Percentiles rank a stretch among this genome's conserved stretches.
These are phyloP conservation scores for Agriopis marginaria DNA, from an alignment of 2,888 invertebrate genomes.

Conservation along the genomic window DNA sequence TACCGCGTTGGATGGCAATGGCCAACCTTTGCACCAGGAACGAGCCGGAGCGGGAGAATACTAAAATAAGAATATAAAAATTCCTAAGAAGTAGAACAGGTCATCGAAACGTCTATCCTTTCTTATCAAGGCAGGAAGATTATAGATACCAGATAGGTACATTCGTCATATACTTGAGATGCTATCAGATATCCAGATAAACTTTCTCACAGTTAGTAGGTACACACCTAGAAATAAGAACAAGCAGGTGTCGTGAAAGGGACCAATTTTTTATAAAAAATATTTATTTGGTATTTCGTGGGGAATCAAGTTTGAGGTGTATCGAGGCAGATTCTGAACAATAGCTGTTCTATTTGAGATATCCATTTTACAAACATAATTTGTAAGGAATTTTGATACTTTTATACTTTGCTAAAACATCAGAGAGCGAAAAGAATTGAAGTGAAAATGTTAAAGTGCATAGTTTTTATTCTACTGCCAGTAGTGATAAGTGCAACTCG, in stretches of 20 bases:
- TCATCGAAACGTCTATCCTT: constrained; percentile 35
- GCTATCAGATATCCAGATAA: constrained; percentile 42
- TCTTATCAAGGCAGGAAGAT: constrained; percentile 47
- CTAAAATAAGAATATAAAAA: not conserved
- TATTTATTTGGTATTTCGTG: not conserved
- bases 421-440: not conserved
- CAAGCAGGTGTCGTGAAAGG: not conserved
- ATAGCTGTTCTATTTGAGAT: not conserved
- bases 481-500: constrained; percentile 55
- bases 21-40: too few species aligned
- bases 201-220: constrained; percentile 54
- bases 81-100: constrained; percentile 24
- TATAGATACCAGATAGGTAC: constrained; percentile 47
- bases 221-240: not conserved
- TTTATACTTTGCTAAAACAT: not conserved
- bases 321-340: not conserved
- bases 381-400: not conserved
- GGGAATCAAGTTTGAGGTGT: not conserved
- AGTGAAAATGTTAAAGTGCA: constrained; percentile 56
- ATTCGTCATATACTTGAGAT: constrained; percentile 46
- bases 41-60: too few species aligned
- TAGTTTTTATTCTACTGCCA: constrained; percentile 56
- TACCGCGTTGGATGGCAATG: too few species aligned
- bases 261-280: not conserved
- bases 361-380: not conserved